phyloP scores from a whole-genome alignment of 92 coral and sea anemone species.

The Heteractis magnifica region DNA sequence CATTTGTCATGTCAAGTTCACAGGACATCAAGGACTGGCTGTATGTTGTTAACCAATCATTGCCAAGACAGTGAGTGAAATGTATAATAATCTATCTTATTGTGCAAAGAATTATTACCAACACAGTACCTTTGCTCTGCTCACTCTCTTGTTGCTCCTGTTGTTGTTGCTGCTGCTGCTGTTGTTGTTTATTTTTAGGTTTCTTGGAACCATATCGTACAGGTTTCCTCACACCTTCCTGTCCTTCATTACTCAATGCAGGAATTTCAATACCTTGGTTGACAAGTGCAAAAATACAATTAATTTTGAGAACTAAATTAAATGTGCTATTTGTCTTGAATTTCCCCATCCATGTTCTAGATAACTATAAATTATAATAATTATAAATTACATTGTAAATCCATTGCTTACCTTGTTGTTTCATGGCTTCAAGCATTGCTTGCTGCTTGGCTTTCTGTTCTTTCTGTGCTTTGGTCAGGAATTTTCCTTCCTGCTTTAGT shows the following conservation, averaged over 20 bases:
- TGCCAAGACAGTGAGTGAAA: too few species aligned
- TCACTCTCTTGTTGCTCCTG: conserved; percentile 42
- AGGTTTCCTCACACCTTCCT: conserved; percentile 59
- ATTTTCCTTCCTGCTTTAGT: conserved; percentile 80
- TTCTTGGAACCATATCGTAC: conserved; percentile 86
- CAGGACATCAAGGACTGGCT: too few species aligned
- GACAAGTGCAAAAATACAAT: not conserved
- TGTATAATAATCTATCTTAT: not conserved
- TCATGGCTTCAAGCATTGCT: conserved; percentile 88
- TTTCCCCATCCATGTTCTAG: too few species aligned
- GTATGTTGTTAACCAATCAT: too few species aligned
- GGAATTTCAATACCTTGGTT: conserved; percentile 84
- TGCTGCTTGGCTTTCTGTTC: conserved; percentile 81
- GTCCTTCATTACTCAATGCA: conserved; percentile 64
- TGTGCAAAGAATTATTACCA: not conserved
- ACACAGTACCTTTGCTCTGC: conserved; percentile 9
- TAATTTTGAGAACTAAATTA: not conserved
- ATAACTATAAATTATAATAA: too few species aligned
- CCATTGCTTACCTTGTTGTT: conserved; percentile 71
- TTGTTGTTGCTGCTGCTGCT: conserved; percentile 43
- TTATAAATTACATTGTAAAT: too few species aligned
- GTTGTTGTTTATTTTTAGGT: conserved; percentile 73
- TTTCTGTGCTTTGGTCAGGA: conserved; percentile 82
- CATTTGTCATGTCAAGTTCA: too few species aligned
- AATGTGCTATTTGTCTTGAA: not conserved